Percentiles rank a stretch among this genome's conserved stretches.
Evolutionary conservation across 2,888 invertebrate genomes (phyloP).

Genomic region (Merodon equestris): DNA sequence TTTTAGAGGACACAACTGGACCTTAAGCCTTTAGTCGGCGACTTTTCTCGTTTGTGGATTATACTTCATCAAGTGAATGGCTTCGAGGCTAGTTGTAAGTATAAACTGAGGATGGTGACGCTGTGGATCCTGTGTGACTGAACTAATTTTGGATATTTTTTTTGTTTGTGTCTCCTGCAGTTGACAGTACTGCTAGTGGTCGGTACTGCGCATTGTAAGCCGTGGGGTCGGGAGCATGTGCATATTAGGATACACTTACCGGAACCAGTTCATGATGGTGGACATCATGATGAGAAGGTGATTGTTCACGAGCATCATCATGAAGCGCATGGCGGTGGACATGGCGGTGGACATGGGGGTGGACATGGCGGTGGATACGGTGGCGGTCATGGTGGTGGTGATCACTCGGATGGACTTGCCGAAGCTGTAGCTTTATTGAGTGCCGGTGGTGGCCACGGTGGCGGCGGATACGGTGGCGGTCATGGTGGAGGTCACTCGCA

Average conservation of each 20-base stretch:
- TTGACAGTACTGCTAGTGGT: constrained; percentile 53
- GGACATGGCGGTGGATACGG: constrained; percentile 26
- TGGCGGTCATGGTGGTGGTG: constrained; percentile 2
- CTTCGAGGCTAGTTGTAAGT: constrained; percentile 64
- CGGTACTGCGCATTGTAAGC: constrained; percentile 46
- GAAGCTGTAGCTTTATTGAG: not conserved
- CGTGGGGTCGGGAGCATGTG: constrained; percentile 59
- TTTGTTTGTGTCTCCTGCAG: constrained; percentile 48
- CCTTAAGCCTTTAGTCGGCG: constrained; percentile 19
- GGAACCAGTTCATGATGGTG: constrained; percentile 29
- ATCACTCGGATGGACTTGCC: constrained; percentile 30
- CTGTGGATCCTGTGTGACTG: not conserved
- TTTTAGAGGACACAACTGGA: constrained; percentile 52
- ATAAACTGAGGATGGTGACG: constrained; percentile 35
- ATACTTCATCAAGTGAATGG: constrained; percentile 54
- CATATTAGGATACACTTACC: constrained; percentile 63
- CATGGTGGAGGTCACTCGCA: constrained; percentile 21
- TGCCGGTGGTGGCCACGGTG: constrained; percentile 21
- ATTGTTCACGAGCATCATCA: constrained; percentile 38
- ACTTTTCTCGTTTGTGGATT: constrained; percentile 57
- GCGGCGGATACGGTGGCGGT: constrained; percentile 25
- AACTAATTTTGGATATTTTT: constrained; percentile 31
- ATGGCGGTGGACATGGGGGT: constrained; percentile 34
- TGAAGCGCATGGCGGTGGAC: constrained; percentile 23
- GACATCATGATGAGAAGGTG: constrained; percentile 36